Base-by-base conservation (phyloP, 2,888 invertebrate genomes). In the Emmelina monodactyla region DNA sequence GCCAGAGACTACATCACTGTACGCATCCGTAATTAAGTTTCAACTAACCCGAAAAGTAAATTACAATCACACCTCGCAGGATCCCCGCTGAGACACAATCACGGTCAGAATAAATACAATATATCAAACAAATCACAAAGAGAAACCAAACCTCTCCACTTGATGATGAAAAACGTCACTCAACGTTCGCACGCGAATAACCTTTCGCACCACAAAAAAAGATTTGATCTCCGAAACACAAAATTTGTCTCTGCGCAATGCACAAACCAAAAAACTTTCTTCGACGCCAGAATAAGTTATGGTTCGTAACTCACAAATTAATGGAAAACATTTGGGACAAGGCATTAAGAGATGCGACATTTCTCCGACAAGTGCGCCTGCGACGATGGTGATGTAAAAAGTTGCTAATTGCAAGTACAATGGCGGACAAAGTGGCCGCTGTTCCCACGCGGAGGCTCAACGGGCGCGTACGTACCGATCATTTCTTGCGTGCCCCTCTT, bases 391-490 rank as follows among this genome's bases (percentile, higher is more conserved):
- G 47, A 48, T 35, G 51, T 55, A 70, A 78, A 75, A 75, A 75
- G 60, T 51, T 49, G 62, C 63, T 79, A 79, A 79, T 78, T 78
- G 63, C 73, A 58, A 65, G 54, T 70, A 73, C 78, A 75, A 75
- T 73, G 73, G 62, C 49, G 56, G 51, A 71, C 75, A 76, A 78
- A 78, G 72, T 62, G 46, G 43, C 78, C 78, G 78, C 78, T 56
- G 54, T 78, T 79, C 79, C 75, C 79, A 79, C 76, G 78, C 61
- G 58, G n/a, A n/a, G n/a, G 58, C 71, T 62, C 65, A 70, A 51
- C 46, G 52, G 51, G 58, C 62, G 62, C 56, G 55, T 61, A 66
- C 72, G 73, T 62, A 69, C 71, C 71, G 65, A 63, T 65, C 75
- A 78, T 78, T 70, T 62, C 66, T 47, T 49, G 67, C 69, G 58